Conservation (phyloP, 2,888 invertebrate genomes). For the Sthenelais limicola region DNA sequence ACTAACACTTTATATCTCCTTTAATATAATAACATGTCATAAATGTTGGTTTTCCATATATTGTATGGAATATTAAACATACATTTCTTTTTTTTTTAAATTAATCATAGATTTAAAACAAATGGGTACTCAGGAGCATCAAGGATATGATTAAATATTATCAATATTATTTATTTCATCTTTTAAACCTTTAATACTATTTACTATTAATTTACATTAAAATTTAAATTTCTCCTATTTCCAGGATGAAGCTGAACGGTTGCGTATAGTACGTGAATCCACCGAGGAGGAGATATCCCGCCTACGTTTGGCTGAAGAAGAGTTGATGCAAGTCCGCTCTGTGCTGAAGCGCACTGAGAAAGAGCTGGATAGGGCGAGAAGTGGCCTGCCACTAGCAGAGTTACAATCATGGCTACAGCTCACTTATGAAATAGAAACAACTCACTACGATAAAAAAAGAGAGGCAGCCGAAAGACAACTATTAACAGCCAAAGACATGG, state of each 20-base stretch:
- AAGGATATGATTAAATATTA: too few species aligned
- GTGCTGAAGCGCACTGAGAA: slow-evolving; percentile 91
- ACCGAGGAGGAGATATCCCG: slow-evolving; percentile 61
- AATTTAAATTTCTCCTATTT: not conserved
- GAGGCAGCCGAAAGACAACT: slow-evolving; percentile 86
- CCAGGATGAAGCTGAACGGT: slow-evolving; percentile 77
- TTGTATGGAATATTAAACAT: too few species aligned
- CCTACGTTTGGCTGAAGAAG: slow-evolving; percentile 47
- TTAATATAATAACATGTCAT: too few species aligned
- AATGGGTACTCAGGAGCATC: too few species aligned
- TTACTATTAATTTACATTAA: not conserved
- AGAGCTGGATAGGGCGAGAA: slow-evolving; percentile 82
- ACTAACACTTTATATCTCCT: too few species aligned
- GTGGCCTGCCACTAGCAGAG: slow-evolving; percentile 76
- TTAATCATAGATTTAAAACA: too few species aligned
- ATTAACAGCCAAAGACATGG: slow-evolving; percentile 89
- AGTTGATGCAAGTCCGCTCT: slow-evolving; percentile 74
- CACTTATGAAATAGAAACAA: slow-evolving; percentile 95
- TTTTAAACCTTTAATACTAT: too few species aligned
- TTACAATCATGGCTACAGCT: slow-evolving; percentile 95
- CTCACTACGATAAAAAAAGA: slow-evolving; percentile 88
- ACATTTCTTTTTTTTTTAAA: too few species aligned
- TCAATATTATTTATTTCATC: too few species aligned
- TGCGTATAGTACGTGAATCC: slow-evolving; percentile 57
- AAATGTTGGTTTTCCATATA: too few species aligned